Evolutionary conservation across 2,888 invertebrate genomes (phyloP), one percentile per base, ranked within the genome.

Genomic region (Gibbula magus): DNA sequence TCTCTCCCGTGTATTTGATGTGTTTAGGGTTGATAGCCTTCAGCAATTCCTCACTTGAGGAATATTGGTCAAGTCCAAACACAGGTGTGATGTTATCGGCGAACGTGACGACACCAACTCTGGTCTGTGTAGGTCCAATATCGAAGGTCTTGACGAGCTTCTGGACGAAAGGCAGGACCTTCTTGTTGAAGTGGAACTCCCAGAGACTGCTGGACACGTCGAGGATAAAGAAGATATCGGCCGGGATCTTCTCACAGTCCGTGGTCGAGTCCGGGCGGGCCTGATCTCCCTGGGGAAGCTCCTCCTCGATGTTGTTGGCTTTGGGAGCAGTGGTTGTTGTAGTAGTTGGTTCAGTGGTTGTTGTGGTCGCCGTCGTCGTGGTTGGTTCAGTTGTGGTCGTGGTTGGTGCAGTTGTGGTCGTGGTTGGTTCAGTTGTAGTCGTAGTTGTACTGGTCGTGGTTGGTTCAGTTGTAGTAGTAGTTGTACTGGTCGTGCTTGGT

Each of bases 201-300:
- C 81, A 84, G 10, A 85, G 82, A 45, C 85, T 84, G 77, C 77
- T 83, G 22, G 86, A 86, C n/a, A 82, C 78, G 70, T 86, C 87
- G 70, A 87, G 74, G 4, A 85, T 52, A 56, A 87, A 85, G 54
- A 80, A 78, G 10, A 84, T 78, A n/a, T 84, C 84, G 0, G 79
- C 81, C 8, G 77, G 77, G 1, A 70, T 81, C 16, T 74, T 76
- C 29, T 70, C 52, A 32, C 83, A 84, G 1, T 51, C 81, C 45
- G 4, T 5, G 10, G 5, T 10, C 81, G 76, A 7, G 56, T 54
- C 18, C 25, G 0, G 70, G 39, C 29, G 2, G 20, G 39, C 56
- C 56, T 56, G 56, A n/a, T 56, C 56, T n/a, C 56, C 56, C 56
- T 56, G 56, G 20, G 56, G 56, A 7, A 22, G 56, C 56, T 56